Conservation (phyloP, 2,797 vertebrate genomes). For the Sorex maritimensis region DNA sequence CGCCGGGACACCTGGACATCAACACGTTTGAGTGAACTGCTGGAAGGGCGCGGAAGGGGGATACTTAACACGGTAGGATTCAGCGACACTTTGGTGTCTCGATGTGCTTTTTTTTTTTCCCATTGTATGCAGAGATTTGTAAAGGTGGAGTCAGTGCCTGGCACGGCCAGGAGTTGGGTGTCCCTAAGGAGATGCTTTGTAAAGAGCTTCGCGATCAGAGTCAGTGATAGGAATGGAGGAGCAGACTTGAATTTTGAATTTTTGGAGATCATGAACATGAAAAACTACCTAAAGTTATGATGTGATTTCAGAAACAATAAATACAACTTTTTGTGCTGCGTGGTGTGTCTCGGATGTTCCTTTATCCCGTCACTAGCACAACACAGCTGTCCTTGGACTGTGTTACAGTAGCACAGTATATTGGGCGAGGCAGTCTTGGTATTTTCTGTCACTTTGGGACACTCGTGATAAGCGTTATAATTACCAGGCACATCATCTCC, state of each 20-base stretch:
- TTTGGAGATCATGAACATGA: constrained; percentile 42
- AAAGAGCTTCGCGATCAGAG: constrained; percentile 54
- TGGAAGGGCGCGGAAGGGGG: constrained; percentile 33
- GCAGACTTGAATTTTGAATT: constrained; percentile 62
- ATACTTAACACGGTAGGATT: constrained; percentile 61
- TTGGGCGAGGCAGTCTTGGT: too few species aligned
- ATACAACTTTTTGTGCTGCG: constrained; percentile 59
- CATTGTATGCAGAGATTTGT: constrained; percentile 57
- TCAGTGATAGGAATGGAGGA: constrained; percentile 54
- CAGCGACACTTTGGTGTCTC: constrained; percentile 66
- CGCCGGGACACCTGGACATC: constrained; percentile 7
- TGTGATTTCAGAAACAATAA: constrained; percentile 80
- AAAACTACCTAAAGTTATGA: constrained; percentile 40
- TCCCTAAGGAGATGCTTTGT: constrained; percentile 51
- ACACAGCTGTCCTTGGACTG: neutral
- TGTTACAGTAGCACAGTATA: neutral
- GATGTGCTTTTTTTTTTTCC: constrained; percentile 19
- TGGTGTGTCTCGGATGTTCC: neutral
- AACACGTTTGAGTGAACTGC: constrained; percentile 50
- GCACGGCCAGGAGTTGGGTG: constrained; percentile 57
- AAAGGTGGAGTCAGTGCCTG: constrained; percentile 60
- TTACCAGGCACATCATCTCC: neutral
- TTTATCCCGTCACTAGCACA: fast-evolving
- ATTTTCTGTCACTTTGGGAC: constrained; percentile 25
- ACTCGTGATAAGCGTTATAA: neutral